Evolutionary conservation across 2,888 invertebrate genomes (phyloP), one percentile per base, ranked within the genome.

Genomic region (Orchesella flavescens): DNA sequence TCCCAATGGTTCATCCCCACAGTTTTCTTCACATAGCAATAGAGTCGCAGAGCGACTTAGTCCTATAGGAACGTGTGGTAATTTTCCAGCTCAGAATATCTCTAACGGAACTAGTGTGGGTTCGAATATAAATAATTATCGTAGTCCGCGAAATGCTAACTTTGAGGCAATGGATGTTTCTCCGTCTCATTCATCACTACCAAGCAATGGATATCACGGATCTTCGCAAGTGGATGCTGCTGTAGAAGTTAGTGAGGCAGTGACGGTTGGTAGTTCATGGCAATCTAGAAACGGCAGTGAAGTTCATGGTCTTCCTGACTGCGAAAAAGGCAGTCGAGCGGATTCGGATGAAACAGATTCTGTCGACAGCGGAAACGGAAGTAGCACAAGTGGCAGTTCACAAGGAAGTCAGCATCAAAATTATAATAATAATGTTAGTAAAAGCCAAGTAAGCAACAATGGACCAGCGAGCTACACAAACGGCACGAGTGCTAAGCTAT

Each of bases 311-410:
- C 61, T 81, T 57, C 66, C 74, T 63, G 86, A 84, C 71, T 61
- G 49, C 66, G 81, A 77, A 21, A 83, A 86, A 71, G 24, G 61
- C 13, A 68, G 69, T 24, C 65, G 80, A 71, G 79, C 73, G 34
- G 87, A 87, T 68, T 86, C 87, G 55, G 86, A 88, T 72, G 87
- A 87, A 63, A 86, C 87, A 12, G 87, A 87, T 57, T 85, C 86
- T 24, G 84, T 86, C 13, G 86, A 86, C 49, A 86, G 87, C 84
- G 86, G 87, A 55, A 87, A 86, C 72, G 87, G 86, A n/a, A 85
- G 87, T 44, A 87, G 86, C 71, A 83, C 76, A 21, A 80, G 85
- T 65, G 84, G 86, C 49, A 80, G 83, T 10, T 75, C 75, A 5
- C n/a, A 61, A n/a, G 76, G 74, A 21, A 77, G 81, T 66, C 75